Percentiles rank a stretch among this genome's conserved stretches.
phyloP scores from a whole-genome alignment of 2,113 vertebrate species.

The Marcusenius ussheri region DNA sequence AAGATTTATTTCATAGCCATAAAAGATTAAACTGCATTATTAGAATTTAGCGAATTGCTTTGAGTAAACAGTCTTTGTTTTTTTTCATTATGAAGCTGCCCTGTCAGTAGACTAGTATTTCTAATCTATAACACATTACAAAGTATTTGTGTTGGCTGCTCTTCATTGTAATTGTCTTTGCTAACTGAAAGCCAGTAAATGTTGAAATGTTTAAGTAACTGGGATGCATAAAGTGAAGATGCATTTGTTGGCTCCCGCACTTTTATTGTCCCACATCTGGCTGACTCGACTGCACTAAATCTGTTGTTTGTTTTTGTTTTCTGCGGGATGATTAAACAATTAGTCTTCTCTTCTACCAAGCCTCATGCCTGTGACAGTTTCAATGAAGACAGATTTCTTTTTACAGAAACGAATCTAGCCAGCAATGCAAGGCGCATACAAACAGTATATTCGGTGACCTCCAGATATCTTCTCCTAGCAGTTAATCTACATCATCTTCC shows the following conservation, averaged over 20 bases:
- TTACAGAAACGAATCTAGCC: neutral
- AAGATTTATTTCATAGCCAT: neutral
- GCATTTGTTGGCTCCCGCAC: neutral
- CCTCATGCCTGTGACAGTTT: neutral
- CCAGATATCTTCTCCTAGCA: neutral
- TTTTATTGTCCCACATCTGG: neutral
- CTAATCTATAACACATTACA: neutral
- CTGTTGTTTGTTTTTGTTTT: conserved; percentile 2
- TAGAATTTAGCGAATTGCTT: neutral
- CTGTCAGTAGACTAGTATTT: neutral
- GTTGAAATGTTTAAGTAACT: neutral
- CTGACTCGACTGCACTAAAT: neutral
- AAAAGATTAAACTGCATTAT: neutral
- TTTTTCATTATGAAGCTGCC: neutral
- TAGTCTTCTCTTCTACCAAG: neutral
- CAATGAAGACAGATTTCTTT: neutral
- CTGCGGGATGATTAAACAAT: neutral
- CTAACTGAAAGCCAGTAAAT: neutral
- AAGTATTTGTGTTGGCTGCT: neutral
- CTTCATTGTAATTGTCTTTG: neutral
- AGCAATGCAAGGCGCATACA: neutral
- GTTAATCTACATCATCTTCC: conserved; percentile 6
- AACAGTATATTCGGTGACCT: conserved; percentile 1
- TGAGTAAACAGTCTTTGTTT: neutral
- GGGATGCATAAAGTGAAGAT: neutral